These are phyloP conservation scores for Caradrina kadenii DNA, from an alignment of 2,888 invertebrate species.

Conservation along the genomic window DNA sequence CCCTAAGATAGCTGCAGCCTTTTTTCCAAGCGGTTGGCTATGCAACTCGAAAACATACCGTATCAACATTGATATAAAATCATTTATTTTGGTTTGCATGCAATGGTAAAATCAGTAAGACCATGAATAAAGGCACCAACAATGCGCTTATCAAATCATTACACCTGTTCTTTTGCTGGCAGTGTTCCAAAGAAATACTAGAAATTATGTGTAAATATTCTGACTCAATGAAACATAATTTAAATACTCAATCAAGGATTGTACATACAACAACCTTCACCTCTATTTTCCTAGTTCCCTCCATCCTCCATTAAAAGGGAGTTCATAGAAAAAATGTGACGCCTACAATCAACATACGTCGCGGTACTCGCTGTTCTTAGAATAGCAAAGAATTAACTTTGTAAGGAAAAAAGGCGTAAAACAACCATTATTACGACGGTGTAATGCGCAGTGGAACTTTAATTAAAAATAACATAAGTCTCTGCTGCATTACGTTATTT, in stretches of 20 bases:
- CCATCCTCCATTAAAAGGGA: conserved; percentile 14
- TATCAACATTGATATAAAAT: too few relatives aligned
- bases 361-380: conserved; percentile 22
- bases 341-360: conserved; percentile 22
- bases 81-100: too few relatives aligned
- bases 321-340: conserved; percentile 30
- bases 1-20: too few relatives aligned
- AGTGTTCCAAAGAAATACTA: conserved; percentile 2
- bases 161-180: conserved; percentile 14
- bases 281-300: not conserved
- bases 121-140: conserved; percentile 15
- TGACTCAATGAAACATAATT: too few relatives aligned
- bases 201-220: not conserved
- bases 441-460: conserved; percentile 35
- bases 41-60: too few relatives aligned
- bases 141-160: conserved; percentile 12
- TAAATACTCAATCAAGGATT: not conserved
- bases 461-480: conserved; percentile 47
- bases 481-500: not conserved
- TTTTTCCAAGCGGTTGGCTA: too few relatives aligned
- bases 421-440: conserved; percentile 19
- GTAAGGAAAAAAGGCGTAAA: conserved; percentile 34
- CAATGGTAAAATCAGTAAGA: too few relatives aligned
- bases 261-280: not conserved
- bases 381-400: conserved; percentile 50